Evolutionary conservation across 1,140 invertebrate species (phyloP).

Genomic region (Cherax quadricarinatus): DNA sequence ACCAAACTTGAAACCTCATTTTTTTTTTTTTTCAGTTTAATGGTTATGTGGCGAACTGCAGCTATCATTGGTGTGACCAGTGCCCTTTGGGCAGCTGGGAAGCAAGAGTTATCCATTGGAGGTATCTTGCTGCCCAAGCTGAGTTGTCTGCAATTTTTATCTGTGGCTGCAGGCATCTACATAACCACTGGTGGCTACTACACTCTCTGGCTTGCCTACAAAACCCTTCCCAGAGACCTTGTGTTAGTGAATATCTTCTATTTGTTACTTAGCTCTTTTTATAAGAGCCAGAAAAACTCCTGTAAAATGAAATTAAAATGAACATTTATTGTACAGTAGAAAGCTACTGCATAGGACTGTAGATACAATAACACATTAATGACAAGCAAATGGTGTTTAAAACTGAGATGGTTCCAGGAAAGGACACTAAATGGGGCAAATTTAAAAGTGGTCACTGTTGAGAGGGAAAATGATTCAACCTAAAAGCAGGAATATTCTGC

Average conservation of each 20-base stretch:
- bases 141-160: background rate
- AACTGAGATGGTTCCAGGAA: too few relatives aligned
- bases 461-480: too few relatives aligned
- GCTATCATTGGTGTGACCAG: constrained; percentile 15
- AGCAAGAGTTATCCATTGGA: constrained; percentile 1
- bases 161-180: constrained; percentile 20
- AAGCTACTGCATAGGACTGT: too few relatives aligned
- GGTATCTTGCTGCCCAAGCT: constrained; percentile 20
- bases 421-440: too few relatives aligned
- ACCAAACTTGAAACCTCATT: too few relatives aligned
- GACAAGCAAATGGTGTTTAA: too few relatives aligned
- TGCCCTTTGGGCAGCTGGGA: constrained; percentile 44
- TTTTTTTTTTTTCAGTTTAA: background rate
- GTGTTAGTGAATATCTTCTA: constrained; percentile 17
- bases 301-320: background rate
- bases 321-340: too few relatives aligned
- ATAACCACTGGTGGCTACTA: constrained; percentile 32
- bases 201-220: constrained; percentile 47
- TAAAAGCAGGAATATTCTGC: too few relatives aligned
- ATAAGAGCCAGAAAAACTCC: too few relatives aligned
- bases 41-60: constrained; percentile 6
- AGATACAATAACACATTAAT: too few relatives aligned
- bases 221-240: constrained; percentile 39
- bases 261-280: background rate
- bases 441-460: too few relatives aligned